Base-by-base conservation (phyloP, 2,113 vertebrate genomes). In the Callopanchax toddi region DNA sequence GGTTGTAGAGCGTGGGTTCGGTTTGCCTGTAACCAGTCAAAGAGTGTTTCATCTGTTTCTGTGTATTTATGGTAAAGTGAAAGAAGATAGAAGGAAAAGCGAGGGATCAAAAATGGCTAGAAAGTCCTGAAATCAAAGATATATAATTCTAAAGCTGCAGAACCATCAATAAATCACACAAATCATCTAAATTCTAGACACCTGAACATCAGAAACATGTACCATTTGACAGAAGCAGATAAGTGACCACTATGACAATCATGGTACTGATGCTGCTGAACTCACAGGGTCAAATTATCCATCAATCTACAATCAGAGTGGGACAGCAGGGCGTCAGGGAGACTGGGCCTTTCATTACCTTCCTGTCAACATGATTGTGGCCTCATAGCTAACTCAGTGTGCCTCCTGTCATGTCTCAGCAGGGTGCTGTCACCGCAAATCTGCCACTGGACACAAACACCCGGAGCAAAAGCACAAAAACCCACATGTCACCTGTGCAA, bases 291-390 rank as follows among this genome's bases (percentile, higher is more conserved):
- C 83, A 75, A 75, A 77, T 80, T 76, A 83, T 74, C 83, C 73
- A 83, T 88, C 81, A 80, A 67, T 26, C 51, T 1, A 12, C 25
- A 25, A 64, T 63, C 44, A 2, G 17, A 57, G 52, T 3, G 46
- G 71, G 66, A 57, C 54, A 59, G 62, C 12, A 7, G 34, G 44
- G 60, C 67, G 72, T 64, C 74, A 59, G 58, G 50, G 57, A 58
- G 66, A 66, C 22, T 17, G 58, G 45, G 42, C 48, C 73, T 85
- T 80, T 83, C 77, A 89, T 87, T 85, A 84, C 70, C 76, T 69
- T 20, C 53, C 77, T 82, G 83, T 88, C 87, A 85, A 6, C 0
- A 16, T 42, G 75, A 77, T 76, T 76, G 71, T 72, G 43, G 65
- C 68, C 63, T 77, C 75, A 58, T 51, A 73, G 80, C 76, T 67